Evolutionary conservation across 2,113 vertebrate genomes (phyloP), one percentile per base, ranked within the genome.

Genomic region (Callopanchax toddi): DNA sequence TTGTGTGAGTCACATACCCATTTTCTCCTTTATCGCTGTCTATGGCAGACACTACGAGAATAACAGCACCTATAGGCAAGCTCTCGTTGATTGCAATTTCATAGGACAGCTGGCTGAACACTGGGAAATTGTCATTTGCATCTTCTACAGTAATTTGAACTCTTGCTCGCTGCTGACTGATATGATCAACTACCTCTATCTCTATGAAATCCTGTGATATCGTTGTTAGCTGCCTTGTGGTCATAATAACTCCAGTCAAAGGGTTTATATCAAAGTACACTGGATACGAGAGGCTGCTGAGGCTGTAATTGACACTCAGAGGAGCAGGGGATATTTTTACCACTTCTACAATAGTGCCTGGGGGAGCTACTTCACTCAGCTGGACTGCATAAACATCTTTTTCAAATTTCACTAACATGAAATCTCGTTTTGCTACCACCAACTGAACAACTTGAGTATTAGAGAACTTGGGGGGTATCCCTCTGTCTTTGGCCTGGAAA

Each of bases 401-500:
- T 74, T 96, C 95, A 74, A 98, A 99, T 34, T 66, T 92, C 16
- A 78, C 0, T 1, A 88, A 85, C 34, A 90, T 70, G 3, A 46
- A 90, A 51, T 93, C 88, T 68, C 89, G 93, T 78, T 81, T 92
- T 67, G 92, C 92, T 67, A 95, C 92, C 74, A 91, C 78, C 66
- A 99, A 87, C 57, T 95, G 94, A 56, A 98, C 88, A 23, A 91
- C 67, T 62, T 94, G 93, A 7, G 90, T 85, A 0, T 94, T 94
- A 22, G 97, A 99, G 80, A 93, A 93, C 63, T 92, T 96, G 21
- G 96, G 93, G 44, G 97, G 96, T 26, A 91, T 89, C 9, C 96
- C 97, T 62, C 92, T 92, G 87, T 99, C 97, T 90, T 95, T 97
- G 2, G 97, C 96, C 87, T 98, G 96, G 8, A 99, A 91, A 18